Percentiles rank a stretch among this genome's conserved stretches.
phyloP scores from a whole-genome alignment of 1,140 invertebrate genomes.

The Diploscapter pachys region DNA sequence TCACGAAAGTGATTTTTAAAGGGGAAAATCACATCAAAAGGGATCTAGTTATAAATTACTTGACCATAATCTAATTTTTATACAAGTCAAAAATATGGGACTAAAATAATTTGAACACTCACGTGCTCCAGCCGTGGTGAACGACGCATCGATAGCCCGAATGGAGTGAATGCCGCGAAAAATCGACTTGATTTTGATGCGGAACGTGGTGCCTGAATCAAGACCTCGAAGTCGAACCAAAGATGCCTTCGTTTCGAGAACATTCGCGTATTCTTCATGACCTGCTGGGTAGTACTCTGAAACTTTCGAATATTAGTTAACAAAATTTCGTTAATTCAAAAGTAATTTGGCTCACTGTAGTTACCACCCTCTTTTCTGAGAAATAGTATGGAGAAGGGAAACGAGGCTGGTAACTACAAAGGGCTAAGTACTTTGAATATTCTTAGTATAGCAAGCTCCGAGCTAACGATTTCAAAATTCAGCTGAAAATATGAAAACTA shows the following conservation, averaged over 20 bases:
- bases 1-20: too few species aligned
- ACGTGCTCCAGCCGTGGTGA: constrained; percentile 33
- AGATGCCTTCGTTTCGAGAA: constrained; percentile 34
- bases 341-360: neutral
- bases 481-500: neutral
- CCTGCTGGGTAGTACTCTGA: constrained; percentile 39
- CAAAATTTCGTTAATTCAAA: neutral
- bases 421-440: neutral
- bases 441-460: neutral
- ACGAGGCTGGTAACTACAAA: neutral
- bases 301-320: neutral
- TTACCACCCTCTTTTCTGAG: too few species aligned
- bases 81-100: neutral
- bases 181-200: constrained; percentile 25
- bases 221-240: constrained; percentile 32
- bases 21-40: too few species aligned
- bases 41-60: neutral
- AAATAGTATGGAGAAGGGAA: neutral
- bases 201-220: constrained; percentile 31
- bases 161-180: constrained; percentile 26
- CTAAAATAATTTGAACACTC: neutral
- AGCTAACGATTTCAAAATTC: neutral
- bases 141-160: constrained; percentile 32
- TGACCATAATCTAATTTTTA: neutral
- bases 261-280: constrained; percentile 33